These are phyloP conservation scores for Phenganax stokvisi DNA, from an alignment of 92 coral and sea anemone genomes.

Conservation along the genomic window DNA sequence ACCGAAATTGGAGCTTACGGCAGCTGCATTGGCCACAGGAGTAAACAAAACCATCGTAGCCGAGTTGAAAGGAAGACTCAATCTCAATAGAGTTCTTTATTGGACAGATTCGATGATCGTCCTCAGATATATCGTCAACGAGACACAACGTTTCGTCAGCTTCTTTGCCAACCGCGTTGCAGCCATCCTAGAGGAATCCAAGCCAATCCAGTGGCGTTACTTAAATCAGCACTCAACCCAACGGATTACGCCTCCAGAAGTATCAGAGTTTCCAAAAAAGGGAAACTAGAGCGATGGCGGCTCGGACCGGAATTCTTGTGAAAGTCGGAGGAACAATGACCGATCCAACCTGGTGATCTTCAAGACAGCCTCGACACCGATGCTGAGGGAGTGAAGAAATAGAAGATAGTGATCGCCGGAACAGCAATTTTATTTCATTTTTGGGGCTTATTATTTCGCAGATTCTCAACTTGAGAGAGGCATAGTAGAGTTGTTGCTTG, in stretches of 20 bases:
- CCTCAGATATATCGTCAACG: too few species aligned
- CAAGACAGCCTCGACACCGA: not conserved
- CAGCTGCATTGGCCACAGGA: slow-evolving; percentile 45
- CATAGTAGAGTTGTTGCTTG: slow-evolving; percentile 11
- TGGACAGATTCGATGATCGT: slow-evolving; percentile 2
- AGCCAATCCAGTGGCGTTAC: not conserved
- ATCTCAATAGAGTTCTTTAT: slow-evolving; percentile 41
- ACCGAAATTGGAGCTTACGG: slow-evolving; percentile 49
- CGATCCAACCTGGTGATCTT: slow-evolving; percentile 3
- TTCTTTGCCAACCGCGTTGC: slow-evolving; percentile 16
- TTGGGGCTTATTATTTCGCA: slow-evolving; percentile 1
- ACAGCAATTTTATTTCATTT: not conserved
- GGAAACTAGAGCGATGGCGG: slow-evolving; percentile 45
- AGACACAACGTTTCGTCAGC: not conserved
- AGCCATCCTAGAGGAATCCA: not conserved
- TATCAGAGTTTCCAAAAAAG: not conserved
- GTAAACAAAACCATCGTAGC: slow-evolving; percentile 43
- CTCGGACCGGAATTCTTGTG: slow-evolving; percentile 4
- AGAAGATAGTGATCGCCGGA: not conserved
- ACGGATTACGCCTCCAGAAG: too few species aligned
- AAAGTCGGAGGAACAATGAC: not conserved
- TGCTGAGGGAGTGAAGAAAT: not conserved
- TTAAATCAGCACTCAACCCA: not conserved
- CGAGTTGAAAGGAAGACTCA: slow-evolving; percentile 43
- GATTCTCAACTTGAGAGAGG: slow-evolving; percentile 12